phyloP scores from a whole-genome alignment of 2,113 vertebrate genomes.

The Potamarius usumacintae region DNA sequence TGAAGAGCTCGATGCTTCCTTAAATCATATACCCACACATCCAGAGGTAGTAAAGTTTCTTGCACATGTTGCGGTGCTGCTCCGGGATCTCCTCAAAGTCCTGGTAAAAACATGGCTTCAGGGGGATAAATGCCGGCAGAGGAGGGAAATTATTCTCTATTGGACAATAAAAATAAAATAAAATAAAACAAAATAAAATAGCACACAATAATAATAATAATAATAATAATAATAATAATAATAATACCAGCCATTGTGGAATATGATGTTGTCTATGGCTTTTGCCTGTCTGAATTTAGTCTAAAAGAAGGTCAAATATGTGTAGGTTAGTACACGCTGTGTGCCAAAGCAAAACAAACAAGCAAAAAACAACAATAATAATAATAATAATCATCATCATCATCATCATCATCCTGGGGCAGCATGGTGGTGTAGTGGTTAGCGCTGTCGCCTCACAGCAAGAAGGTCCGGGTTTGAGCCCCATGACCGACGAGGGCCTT shows the following conservation, averaged over 20 bases:
- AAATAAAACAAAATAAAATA: not conserved
- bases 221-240: conserved; percentile 10
- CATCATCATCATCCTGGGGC: no score
- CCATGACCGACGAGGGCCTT: no score
- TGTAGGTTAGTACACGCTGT: not conserved
- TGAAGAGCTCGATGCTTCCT: not conserved
- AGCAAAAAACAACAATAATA: not conserved
- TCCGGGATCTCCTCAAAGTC: conserved; percentile 96
- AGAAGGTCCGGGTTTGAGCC: no score
- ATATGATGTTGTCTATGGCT: not conserved
- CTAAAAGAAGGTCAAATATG: not conserved
- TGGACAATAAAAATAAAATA: conserved; percentile 44
- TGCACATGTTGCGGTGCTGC: conserved; percentile 89
- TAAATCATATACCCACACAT: conserved; percentile 81
- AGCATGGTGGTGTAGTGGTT: no score
- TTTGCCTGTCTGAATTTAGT: conserved; percentile 28
- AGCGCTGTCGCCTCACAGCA: no score
- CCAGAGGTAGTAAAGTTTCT: conserved; percentile 97
- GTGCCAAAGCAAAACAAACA: not conserved
- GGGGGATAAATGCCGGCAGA: conserved; percentile 88
- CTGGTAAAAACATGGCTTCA: conserved; percentile 98
- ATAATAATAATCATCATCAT: no score
- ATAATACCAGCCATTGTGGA: conserved; percentile 68
- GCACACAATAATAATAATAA: not conserved
- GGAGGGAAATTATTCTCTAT: conserved; percentile 97